A percentile compares a stretch with the other conserved stretches of the same genome.
phyloP scores from a whole-genome alignment of 2,888 invertebrate species.

The Plebejus argus region DNA sequence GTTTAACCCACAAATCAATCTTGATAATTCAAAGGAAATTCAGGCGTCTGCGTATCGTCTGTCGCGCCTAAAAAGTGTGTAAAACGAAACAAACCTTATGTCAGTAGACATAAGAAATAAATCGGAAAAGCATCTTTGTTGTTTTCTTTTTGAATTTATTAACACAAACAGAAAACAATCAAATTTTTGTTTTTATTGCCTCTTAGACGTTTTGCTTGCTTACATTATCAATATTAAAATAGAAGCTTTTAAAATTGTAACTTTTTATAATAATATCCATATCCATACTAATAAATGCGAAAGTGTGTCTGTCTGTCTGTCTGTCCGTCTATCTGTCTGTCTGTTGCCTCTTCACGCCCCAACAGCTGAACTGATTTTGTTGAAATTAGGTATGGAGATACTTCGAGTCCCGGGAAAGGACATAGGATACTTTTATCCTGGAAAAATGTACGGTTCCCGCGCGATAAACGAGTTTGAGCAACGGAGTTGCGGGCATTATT shows the following conservation, averaged over 20 bases:
- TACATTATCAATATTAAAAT: background rate
- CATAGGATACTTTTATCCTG: too few species aligned
- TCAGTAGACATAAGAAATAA: background rate
- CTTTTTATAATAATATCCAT: too few species aligned
- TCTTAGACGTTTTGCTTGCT: background rate
- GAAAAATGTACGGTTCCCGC: too few species aligned
- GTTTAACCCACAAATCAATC: slow-evolving; percentile 52
- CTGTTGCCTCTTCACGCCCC: too few species aligned
- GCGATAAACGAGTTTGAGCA: too few species aligned
- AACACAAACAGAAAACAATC: slow-evolving; percentile 1
- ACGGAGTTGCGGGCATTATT: too few species aligned
- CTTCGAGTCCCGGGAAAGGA: too few species aligned
- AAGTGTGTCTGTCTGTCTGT: too few species aligned
- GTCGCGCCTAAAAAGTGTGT: slow-evolving; percentile 41
- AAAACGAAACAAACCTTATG: slow-evolving; percentile 37
- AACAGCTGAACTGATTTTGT: too few species aligned
- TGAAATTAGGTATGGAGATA: too few species aligned
- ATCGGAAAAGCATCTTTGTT: background rate
- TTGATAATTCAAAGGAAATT: slow-evolving; percentile 48
- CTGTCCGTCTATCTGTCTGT: too few species aligned
- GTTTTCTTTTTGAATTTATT: background rate
- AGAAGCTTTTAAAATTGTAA: slow-evolving; percentile 11
- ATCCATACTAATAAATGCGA: too few species aligned
- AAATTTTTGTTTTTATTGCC: background rate
- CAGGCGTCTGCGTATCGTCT: slow-evolving; percentile 53